Evolutionary conservation across 2,888 invertebrate genomes (phyloP), one percentile per base, ranked within the genome.

Genomic region (Alviniconcha strummeri): DNA sequence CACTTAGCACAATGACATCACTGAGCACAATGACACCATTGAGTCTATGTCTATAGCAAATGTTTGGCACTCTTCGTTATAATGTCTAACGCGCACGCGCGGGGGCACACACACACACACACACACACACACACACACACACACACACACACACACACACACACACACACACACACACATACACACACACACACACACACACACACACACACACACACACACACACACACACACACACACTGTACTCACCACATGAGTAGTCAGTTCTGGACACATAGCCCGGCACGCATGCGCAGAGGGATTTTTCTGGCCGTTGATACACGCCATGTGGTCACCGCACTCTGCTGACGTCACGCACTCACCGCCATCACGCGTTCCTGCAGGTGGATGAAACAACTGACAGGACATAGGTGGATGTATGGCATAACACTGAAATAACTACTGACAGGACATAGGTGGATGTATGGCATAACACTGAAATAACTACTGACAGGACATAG

Each of bases 191-290:
- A 8, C 19, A 72, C 72, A 72, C 8, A 36, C 72, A 36, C 72
- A 72, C 36, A 36, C 52, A 75, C 74, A 54, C 74, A 54, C 74
- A 54, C 74, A 54, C 74, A 54, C 74, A 54, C 13, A 75, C 74
- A 54, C 74, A 54, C 74, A 75, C 74, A 75, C 74, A 54, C 74
- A 75, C 74, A 75, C 74, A 54, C 74, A 75, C 74, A 75, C 74
- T 69, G n/a, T 19, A 17, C 17, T 55, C 13, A 55, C 75, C 75
- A 75, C 75, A 75, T 6, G 75, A 55, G 13, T 54, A 6, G 75
- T 75, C 75, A 54, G 54, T 54, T 15, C 52, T 19, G 72, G 72
- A 11, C 8, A 36, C 13, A 36, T 11, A 72, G 36, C 13, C 36
- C 19, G 1, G 8, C 72, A 72, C 54, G 52, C 72, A 72, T 7